A percentile compares a stretch with the other conserved stretches of the same genome.
phyloP scores from a whole-genome alignment of 2,888 invertebrate species.

The Nemapogon koenigi region DNA sequence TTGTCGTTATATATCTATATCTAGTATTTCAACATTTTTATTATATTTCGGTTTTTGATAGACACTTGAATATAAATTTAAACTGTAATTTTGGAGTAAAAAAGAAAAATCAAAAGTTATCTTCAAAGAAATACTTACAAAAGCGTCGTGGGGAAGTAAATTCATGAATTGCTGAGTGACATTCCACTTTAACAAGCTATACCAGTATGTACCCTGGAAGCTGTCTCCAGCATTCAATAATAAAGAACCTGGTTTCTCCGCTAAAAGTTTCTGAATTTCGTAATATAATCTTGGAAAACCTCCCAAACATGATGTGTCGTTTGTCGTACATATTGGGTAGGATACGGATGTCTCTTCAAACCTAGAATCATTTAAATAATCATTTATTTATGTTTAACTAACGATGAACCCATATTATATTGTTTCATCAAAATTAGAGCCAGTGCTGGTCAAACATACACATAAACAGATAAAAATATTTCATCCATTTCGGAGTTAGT shows the following conservation, averaged over 20 bases:
- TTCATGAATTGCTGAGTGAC: slow-evolving; percentile 79
- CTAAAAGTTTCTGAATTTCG: slow-evolving; percentile 51
- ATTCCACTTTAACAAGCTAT: slow-evolving; percentile 74
- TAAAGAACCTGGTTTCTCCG: slow-evolving; percentile 62
- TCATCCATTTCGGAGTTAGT: too few relatives aligned
- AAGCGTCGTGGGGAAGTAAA: slow-evolving; percentile 75
- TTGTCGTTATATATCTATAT: too few relatives aligned
- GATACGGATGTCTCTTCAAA: slow-evolving; percentile 65
- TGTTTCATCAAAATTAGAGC: too few relatives aligned
- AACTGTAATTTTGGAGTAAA: too few relatives aligned
- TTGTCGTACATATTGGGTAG: slow-evolving; percentile 60
- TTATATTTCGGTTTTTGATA: too few relatives aligned
- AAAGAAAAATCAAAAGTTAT: too few relatives aligned
- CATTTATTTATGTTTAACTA: neutral
- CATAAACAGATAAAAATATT: too few relatives aligned
- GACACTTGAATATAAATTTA: too few relatives aligned
- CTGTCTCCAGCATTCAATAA: slow-evolving; percentile 84
- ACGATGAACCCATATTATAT: too few relatives aligned
- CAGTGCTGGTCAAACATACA: too few relatives aligned
- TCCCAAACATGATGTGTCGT: slow-evolving; percentile 66
- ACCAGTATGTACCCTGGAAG: slow-evolving; percentile 86
- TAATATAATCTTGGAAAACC: slow-evolving; percentile 72
- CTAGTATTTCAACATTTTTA: too few relatives aligned
- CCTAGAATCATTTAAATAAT: slow-evolving; percentile 30
- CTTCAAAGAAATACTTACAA: slow-evolving; percentile 58